Conservation (phyloP, 2,113 vertebrate species). For the Tupaia chinensis region DNA sequence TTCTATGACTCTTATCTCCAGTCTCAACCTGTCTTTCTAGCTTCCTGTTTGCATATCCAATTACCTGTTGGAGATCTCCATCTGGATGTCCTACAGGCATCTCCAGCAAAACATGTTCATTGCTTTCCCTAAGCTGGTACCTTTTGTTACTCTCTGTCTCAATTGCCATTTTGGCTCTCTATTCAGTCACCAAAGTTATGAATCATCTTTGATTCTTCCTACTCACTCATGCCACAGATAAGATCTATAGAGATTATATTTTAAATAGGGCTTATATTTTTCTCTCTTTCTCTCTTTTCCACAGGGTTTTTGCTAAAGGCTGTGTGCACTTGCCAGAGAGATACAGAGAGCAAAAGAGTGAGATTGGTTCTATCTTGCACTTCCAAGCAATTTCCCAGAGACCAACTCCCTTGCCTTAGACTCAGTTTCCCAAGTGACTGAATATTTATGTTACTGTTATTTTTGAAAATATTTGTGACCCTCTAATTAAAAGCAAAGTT, state of each 20-base stretch:
- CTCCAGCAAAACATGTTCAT: constrained; percentile 39
- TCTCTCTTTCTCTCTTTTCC: not conserved
- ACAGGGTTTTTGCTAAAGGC: too few relatives aligned
- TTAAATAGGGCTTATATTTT: not conserved
- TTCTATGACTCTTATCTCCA: constrained; percentile 18
- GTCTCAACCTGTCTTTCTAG: constrained; percentile 15
- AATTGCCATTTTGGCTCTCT: not conserved
- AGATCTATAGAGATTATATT: not conserved
- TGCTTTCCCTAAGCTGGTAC: not conserved
- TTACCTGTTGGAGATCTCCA: not conserved
- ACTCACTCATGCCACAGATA: not conserved
- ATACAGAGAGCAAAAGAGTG: too few relatives aligned
- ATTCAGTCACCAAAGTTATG: not conserved
- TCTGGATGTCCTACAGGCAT: constrained; percentile 60
- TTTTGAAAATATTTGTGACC: not conserved
- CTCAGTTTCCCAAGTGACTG: not conserved
- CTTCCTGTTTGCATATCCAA: not conserved
- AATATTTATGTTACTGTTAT: not conserved
- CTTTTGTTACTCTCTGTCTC: constrained; percentile 30
- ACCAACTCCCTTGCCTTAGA: not conserved
- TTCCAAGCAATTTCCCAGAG: not conserved
- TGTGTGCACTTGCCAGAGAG: too few relatives aligned
- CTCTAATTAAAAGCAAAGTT: not conserved
- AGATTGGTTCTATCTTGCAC: not conserved
- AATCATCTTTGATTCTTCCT: constrained; percentile 44